Conservation (phyloP, 2,797 vertebrate species). For the Pteronotus mesoamericanus region DNA sequence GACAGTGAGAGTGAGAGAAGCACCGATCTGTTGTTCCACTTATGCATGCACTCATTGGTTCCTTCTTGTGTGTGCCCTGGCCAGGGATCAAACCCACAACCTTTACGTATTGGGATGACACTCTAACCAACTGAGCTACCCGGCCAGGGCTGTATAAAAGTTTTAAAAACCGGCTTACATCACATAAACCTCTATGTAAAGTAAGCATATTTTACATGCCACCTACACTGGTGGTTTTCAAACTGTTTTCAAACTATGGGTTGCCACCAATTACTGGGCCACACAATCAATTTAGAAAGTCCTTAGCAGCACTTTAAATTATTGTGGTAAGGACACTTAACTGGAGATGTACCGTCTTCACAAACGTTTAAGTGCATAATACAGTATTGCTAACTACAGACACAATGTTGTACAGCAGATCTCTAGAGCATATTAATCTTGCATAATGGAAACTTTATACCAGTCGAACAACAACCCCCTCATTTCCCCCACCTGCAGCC, state of each 20-base stretch:
- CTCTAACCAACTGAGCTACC: neutral
- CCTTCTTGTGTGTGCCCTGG: neutral
- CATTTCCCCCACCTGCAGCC: neutral
- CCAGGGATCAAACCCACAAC: neutral
- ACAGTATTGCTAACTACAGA: neutral
- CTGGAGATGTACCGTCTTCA: neutral
- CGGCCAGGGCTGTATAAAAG: neutral
- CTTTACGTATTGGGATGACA: neutral
- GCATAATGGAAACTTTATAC: neutral
- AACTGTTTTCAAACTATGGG: neutral
- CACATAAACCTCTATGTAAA: neutral
- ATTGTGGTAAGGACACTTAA: neutral
- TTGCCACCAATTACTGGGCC: neutral
- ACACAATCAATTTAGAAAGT: constrained; percentile 1
- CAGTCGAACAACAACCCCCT: neutral
- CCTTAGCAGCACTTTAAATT: neutral
- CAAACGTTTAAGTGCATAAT: neutral
- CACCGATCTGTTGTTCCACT: neutral
- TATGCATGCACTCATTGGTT: too few species aligned
- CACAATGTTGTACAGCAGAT: neutral
- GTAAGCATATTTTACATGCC: constrained; percentile 15
- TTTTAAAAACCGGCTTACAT: neutral
- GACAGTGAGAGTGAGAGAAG: too few species aligned
- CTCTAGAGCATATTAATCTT: neutral
- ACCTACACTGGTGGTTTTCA: neutral